Base-by-base conservation (phyloP, 2,888 invertebrate genomes). In the Dicycla oo region DNA sequence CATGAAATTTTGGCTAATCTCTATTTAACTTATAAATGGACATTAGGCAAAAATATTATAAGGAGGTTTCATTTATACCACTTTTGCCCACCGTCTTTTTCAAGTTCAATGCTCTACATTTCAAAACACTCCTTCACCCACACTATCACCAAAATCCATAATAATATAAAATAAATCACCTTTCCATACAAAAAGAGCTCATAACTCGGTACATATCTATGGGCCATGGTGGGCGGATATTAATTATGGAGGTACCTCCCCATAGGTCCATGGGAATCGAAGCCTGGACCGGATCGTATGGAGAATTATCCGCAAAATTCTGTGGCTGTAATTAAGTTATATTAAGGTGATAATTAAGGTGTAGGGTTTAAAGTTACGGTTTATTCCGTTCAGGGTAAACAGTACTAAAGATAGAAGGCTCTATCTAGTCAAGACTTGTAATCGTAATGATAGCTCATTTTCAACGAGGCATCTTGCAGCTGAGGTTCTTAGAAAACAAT, bases 171-270 rank as follows among this genome's bases (percentile, higher is more conserved):
- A 83, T 83, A 83, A 85, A 86, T 81, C 81, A 81, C 58, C 54
- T 47, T 70, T 62, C 64, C 47, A 71, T 73, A 75, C 81, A 73
- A 85, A 81, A 78, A 79, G 54, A 73, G 60, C 40, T 60, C 76
- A 75, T 73, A 66, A 72, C 73, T 71, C 34, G 43, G 75, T 83
- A 78, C 74, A 82, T 63, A 86, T 77, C 78, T 79, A 84, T 78
- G 78, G 80, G 67, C 47, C 45, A 71, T 34, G 77, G 91, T 92
- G 91, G 94, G 94, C 93, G 93, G 87, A 90, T 93, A 93, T 93
- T 94, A 93, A 94, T 94, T 94, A 94, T 89, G 65, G 80, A 67
- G 77, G 89, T 80, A 85, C 90, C 93, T 91, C 92, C 92, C 89
- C 81, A 75, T 80, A 75, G 81, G 80, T 73, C 75, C 89, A 83